phyloP scores from a whole-genome alignment of 2,888 invertebrate genomes.

The Coelinius sp. region DNA sequence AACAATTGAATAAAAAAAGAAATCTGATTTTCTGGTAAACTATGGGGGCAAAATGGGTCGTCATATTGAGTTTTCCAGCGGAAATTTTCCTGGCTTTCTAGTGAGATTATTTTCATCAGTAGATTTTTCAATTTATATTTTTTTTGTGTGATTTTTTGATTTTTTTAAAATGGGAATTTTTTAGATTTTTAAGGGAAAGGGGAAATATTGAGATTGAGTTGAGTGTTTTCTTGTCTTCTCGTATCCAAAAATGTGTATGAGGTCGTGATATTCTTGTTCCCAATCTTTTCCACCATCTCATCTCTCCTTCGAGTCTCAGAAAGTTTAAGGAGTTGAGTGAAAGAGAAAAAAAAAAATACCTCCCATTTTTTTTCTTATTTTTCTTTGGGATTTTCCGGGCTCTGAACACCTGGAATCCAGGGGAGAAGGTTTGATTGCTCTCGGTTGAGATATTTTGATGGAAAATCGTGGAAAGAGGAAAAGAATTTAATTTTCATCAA shows the following conservation, averaged over 20 bases:
- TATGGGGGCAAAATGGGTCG: not conserved
- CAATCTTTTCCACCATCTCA: conserved; percentile 20
- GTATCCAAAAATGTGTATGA: not conserved
- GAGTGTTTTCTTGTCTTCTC: no score
- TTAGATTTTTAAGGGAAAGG: no score
- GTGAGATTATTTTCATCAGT: not conserved
- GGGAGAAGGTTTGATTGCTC: not conserved
- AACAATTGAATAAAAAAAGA: no score
- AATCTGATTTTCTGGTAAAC: not conserved
- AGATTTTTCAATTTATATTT: no score
- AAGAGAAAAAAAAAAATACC: not conserved
- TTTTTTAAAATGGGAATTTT: no score
- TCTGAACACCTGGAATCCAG: not conserved
- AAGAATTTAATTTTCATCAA: conserved; percentile 3
- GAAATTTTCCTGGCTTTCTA: not conserved
- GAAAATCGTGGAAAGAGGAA: conserved; percentile 8
- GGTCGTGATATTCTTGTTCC: not conserved
- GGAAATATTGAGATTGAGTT: no score
- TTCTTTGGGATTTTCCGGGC: not conserved
- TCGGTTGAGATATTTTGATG: not conserved
- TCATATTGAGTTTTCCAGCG: not conserved
- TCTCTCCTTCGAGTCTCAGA: not conserved
- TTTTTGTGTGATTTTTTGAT: no score
- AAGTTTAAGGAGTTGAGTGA: not conserved
- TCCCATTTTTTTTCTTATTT: conserved; percentile 5